Conservation (phyloP, 2,888 invertebrate genomes). For the Arge pagana region DNA sequence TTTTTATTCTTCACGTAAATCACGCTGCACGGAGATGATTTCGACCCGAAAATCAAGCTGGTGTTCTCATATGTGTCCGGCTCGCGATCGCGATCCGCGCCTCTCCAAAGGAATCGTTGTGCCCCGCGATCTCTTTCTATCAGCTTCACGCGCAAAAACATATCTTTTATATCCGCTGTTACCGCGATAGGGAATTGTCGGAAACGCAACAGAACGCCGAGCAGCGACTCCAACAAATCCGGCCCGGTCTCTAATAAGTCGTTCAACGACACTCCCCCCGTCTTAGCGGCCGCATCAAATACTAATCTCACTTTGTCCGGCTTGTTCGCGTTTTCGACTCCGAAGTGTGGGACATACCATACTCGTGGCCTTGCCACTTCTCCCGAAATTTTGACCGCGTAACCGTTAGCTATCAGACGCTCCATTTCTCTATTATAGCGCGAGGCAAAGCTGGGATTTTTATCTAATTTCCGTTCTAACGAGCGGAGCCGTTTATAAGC, state of each 20-base stretch:
- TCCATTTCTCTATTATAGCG: conserved; percentile 25
- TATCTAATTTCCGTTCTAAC: conserved; percentile 26
- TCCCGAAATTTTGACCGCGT: background rate
- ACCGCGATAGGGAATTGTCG: conserved; percentile 45
- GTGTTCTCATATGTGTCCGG: too few relatives aligned
- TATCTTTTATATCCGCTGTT: conserved; percentile 44
- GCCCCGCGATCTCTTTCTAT: conserved; percentile 35
- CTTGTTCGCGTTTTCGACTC: conserved; percentile 25
- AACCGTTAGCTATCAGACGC: conserved; percentile 21
- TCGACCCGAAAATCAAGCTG: too few relatives aligned
- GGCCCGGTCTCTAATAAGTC: conserved; percentile 44
- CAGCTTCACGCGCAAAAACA: conserved; percentile 45
- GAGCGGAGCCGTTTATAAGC: conserved; percentile 12
- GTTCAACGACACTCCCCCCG: conserved; percentile 35
- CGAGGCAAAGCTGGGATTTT: conserved; percentile 23
- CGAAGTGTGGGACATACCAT: conserved; percentile 38
- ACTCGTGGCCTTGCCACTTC: too few relatives aligned
- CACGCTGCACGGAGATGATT: too few relatives aligned
- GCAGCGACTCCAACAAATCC: conserved; percentile 42
- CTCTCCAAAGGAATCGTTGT: too few relatives aligned
- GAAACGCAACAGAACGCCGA: conserved; percentile 48
- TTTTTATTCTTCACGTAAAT: conserved; percentile 40
- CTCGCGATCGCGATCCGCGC: too few relatives aligned
- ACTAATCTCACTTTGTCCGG: conserved; percentile 9
- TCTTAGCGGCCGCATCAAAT: conserved; percentile 18